Base-by-base conservation (phyloP, 1,140 invertebrate species). In the Heliconius congener region DNA sequence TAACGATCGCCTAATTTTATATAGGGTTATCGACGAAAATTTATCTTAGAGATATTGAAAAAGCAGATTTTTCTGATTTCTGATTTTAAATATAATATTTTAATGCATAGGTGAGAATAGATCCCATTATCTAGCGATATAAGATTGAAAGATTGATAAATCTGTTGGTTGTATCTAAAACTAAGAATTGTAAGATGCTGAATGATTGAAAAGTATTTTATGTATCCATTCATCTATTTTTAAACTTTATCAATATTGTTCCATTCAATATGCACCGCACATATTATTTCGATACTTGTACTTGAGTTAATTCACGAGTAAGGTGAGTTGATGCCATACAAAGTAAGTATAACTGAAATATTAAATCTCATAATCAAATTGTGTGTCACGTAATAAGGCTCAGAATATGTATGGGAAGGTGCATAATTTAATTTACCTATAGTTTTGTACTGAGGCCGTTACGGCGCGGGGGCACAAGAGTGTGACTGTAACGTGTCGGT, bases 311-410 rank as follows among this genome's bases (percentile, higher is more conserved):
- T 66, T 66, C 27, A 71, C 39, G 55, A 74, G 46, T 60, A 37
- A 73, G 30, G 78, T 74, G 77, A 79, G 71, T 76, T 78, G 82
- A 84, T 84, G 55, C 82, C 82, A 84, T 84, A 84, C 73, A 84
- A 84, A 77, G 75, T 79, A 78, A 77, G 79, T 82, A 82, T 75
- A 82, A 82, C 75, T 81, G 76, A 84, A 83, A 84, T 84, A 84
- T 84, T 84, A 84, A 84, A 84, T 82, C 82, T 82, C 81, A 84
- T 84, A 84, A 84, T 84, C 82, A 84, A 84, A 84, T 84, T 84
- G 82, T 84, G 73, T 82, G 82, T 84, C 82, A 84, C 82, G 82
- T 84, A 78, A 84, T 84, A 81, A 16, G 77, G 79, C 71, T 79
- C 74, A 74, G 76, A 79, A 80, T 76, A 73, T 66, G 27, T 66